Base-by-base conservation (phyloP, 2,888 invertebrate species). In the Drosophila barbarae region DNA sequence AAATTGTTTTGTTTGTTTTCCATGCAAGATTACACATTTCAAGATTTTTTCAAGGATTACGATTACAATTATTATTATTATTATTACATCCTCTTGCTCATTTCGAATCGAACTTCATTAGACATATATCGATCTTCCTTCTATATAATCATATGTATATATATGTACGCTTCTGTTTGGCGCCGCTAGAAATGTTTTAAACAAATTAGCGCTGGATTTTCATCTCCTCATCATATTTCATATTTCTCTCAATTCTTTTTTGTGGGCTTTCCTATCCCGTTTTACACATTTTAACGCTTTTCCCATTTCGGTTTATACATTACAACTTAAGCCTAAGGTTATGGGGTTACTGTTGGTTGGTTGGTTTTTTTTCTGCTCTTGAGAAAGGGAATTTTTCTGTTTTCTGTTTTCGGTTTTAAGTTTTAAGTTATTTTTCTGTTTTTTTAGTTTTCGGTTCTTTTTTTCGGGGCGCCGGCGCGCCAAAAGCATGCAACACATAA, bases 141-240 rank as follows among this genome's bases (percentile, higher is more conserved):
- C 46, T 66, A 58, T 58, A 49, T 65, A 39, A 53, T 41, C 51
- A 70, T 63, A 42, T 63, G 54, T 69, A 63, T 70, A 59, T 58
- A 46, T 68, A 69, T 67, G 57, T 66, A 72, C 72, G 42, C 50
- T 56, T 74, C 75, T 70, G 73, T 78, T 77, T 79, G 64, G 68
- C 76, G 76, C 82, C 73, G 79, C 78, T 81, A 76, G 68, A 57
- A 78, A 57, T 68, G 68, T 73, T 76, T 77, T 52, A 28, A 83
- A 74, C 72, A 77, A 57, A 71, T 80, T 70, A 83, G 72, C 73
- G 69, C 80, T 57, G 59, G 63, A 69, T 78, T 69, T 44, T 7
- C 28, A 1, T 59, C 42, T 6, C 3, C 10, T 23, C 34, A 35
- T 53, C 41, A 15, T 23, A 23, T 44, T 32, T 36, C 23, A 39